Evolutionary conservation across 2,888 invertebrate genomes (phyloP).

Genomic region (Tholera decimalis): DNA sequence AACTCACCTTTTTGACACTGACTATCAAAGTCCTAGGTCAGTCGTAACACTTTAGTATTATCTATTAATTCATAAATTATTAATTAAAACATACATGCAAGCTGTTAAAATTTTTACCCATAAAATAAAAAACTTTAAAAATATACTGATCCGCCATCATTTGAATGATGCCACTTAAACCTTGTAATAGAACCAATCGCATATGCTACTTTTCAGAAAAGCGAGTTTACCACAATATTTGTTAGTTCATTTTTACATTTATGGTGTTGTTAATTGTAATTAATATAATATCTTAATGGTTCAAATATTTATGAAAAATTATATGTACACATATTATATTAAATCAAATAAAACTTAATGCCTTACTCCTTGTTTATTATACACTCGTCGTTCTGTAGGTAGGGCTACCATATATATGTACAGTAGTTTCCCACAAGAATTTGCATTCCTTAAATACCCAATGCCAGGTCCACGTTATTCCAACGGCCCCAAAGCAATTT

Average conservation of each 20-base stretch:
- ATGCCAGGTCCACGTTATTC: slow-evolving; percentile 70
- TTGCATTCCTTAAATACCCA: slow-evolving; percentile 42
- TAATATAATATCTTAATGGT: background rate
- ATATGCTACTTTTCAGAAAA: background rate
- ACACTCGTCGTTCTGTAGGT: background rate
- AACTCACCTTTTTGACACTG: background rate
- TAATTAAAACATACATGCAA: no score
- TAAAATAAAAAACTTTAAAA: background rate
- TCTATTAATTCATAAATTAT: background rate
- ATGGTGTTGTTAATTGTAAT: background rate
- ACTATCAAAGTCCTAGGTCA: no score
- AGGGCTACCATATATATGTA: background rate
- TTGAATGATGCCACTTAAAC: background rate
- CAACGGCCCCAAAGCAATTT: slow-evolving; percentile 77
- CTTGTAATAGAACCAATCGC: background rate
- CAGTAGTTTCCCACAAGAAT: slow-evolving; percentile 4
- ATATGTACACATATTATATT: no score
- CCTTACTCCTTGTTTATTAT: background rate
- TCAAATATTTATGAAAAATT: background rate
- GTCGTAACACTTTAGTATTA: background rate
- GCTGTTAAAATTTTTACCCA: no score
- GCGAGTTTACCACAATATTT: background rate
- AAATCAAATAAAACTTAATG: no score
- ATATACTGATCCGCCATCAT: background rate
- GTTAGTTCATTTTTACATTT: background rate